Evolutionary conservation across 1,140 invertebrate genomes (phyloP), one percentile per base, ranked within the genome.

Genomic region (Leptopilina boulardi): DNA sequence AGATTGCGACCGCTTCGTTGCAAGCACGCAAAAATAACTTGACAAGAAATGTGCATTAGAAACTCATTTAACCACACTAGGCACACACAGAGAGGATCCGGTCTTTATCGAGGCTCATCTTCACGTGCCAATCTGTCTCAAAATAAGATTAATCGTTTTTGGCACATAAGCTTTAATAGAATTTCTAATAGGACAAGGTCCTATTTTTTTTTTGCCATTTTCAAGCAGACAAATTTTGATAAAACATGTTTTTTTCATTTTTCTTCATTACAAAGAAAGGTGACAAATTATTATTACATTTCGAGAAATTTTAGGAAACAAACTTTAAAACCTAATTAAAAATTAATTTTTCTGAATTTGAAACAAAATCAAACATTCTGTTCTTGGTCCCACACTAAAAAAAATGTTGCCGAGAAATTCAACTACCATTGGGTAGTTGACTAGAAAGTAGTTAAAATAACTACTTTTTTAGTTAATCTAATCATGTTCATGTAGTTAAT

Each of bases 81-180:
- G n/a, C 47, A 51, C n/a, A n/a, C n/a, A n/a, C n/a, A n/a, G n/a
- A 38, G 34, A 15, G 47, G 47, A 51, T 51, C 47, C 47, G 47
- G 47, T 51, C 47, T 51, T 51, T 51, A 51, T 51, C 47, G 47
- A 51, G n/a, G 47, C 47, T 51, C 47, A 51, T 51, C 47, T 51
- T 51, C 47, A 51, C 47, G n/a, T 51, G 47, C 47, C 47, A 51
- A 51, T 51, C 47, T 51, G 47, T 51, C 47, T 18, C 47, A 18
- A 51, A n/a, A 51, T 51, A 51, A 51, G 47, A 51, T 51, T 51
- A 51, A 51, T 51, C 47, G 47, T 51, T 51, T 51, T 51, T 51
- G 47, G 47, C 47, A 18, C 8, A n/a, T 51, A 18, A n/a, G 47
- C 47, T 51, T 51, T 51, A 51, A 51, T 51, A 51, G 47, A 51